Evolutionary conservation across 2,113 vertebrate species (phyloP).

Genomic region (Psilopogon haemacephalus): DNA sequence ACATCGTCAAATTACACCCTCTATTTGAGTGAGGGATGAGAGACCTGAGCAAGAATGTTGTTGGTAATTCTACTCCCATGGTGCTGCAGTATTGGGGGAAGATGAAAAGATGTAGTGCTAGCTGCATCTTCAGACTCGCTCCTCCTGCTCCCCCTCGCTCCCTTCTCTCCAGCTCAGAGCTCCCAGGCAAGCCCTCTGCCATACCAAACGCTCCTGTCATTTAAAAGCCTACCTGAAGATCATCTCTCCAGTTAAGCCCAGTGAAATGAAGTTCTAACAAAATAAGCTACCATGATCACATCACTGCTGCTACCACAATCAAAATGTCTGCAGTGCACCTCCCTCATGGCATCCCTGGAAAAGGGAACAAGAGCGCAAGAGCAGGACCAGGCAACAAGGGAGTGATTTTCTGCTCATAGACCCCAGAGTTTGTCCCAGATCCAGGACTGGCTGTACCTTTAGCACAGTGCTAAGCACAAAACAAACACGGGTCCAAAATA

Average conservation of each 20-base stretch:
- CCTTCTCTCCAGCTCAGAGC: neutral
- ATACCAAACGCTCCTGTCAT: neutral
- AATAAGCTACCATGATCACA: neutral
- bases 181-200: neutral
- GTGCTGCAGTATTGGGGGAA: conserved; percentile 1
- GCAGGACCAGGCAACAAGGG: neutral
- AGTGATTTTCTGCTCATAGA: neutral
- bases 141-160: fast-evolving
- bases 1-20: conserved; percentile 67
- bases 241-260: neutral
- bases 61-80: neutral
- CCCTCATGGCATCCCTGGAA: neutral
- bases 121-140: conserved; percentile 12
- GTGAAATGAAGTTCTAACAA: neutral
- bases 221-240: neutral
- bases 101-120: conserved; percentile 54
- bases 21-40: conserved; percentile 66
- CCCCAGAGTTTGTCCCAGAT: neutral
- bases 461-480: neutral
- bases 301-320: no score
- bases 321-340: neutral
- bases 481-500: neutral
- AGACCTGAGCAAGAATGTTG: conserved; percentile 64
- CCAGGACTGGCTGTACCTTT: neutral
- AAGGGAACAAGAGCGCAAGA: neutral